phyloP scores from a whole-genome alignment of 2,888 invertebrate species.

The Cataglyphis altisquamis region DNA sequence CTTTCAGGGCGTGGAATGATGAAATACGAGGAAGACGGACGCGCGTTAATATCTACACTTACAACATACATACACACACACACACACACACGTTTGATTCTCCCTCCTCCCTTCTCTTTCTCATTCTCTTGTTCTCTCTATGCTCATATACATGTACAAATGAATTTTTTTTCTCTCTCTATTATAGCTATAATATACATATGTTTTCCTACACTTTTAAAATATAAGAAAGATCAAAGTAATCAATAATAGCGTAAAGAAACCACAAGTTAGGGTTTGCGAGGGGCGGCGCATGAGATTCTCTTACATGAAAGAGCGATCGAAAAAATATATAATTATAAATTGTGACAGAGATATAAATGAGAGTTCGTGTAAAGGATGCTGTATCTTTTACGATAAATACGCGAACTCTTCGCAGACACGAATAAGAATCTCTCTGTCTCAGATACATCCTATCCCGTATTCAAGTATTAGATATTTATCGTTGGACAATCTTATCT shows the following conservation, averaged over 20 bases:
- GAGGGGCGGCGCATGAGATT: slow-evolving; percentile 75
- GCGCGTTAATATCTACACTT: slow-evolving; percentile 49
- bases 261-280: slow-evolving; percentile 70
- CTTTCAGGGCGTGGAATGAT: slow-evolving; percentile 54
- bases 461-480: background rate
- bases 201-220: slow-evolving; percentile 44
- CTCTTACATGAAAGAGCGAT: slow-evolving; percentile 13
- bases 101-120: slow-evolving; percentile 14
- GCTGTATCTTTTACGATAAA: slow-evolving; percentile 6
- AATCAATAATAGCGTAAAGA: slow-evolving; percentile 70
- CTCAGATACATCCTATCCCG: background rate
- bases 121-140: slow-evolving; percentile 50
- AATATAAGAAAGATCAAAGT: slow-evolving; percentile 59
- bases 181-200: slow-evolving; percentile 73
- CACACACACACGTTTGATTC: no score
- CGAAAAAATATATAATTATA: background rate
- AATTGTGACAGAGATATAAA: background rate
- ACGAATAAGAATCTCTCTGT: background rate
- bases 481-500: background rate
- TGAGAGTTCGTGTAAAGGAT: background rate
- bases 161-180: slow-evolving; percentile 74
- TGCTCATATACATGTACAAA: slow-evolving; percentile 71
- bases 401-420: background rate
- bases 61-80: background rate
- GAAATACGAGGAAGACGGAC: slow-evolving; percentile 55